Conservation (phyloP, 1,140 invertebrate species). For the Drosophila novamexicana region DNA sequence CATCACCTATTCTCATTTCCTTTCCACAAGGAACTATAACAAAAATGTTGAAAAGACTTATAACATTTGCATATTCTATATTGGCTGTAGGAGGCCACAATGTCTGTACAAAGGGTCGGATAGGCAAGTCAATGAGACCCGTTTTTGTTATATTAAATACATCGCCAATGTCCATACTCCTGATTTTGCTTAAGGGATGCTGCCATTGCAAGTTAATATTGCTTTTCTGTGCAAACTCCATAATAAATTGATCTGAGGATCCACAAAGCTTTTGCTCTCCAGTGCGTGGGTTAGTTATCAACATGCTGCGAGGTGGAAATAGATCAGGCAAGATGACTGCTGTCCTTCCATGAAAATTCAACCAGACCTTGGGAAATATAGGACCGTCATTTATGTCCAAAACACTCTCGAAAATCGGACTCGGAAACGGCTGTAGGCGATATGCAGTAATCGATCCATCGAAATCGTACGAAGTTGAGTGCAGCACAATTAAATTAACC, state of each 20-base stretch:
- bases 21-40: conserved; percentile 39
- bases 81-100: neutral
- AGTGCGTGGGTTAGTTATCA: neutral
- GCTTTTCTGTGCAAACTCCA: neutral
- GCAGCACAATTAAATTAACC: conserved; percentile 9
- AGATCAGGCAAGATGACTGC: conserved; percentile 5
- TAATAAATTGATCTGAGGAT: neutral
- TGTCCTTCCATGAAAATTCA: conserved; percentile 8
- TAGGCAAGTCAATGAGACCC: conserved; percentile 14
- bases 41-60: neutral
- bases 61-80: neutral
- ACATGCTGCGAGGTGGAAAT: neutral
- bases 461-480: neutral
- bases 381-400: neutral
- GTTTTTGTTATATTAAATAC: neutral
- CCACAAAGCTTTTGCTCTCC: conserved; percentile 3
- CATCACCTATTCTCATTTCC: neutral
- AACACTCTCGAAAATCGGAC: neutral
- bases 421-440: conserved; percentile 31
- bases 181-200: neutral
- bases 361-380: neutral
- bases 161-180: neutral
- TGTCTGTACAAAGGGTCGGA: neutral
- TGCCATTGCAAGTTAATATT: conserved; percentile 5
- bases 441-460: neutral